Percentiles rank a stretch among this genome's conserved stretches.
Conservation (phyloP, 2,888 invertebrate genomes). For the Myopa testacea region DNA sequence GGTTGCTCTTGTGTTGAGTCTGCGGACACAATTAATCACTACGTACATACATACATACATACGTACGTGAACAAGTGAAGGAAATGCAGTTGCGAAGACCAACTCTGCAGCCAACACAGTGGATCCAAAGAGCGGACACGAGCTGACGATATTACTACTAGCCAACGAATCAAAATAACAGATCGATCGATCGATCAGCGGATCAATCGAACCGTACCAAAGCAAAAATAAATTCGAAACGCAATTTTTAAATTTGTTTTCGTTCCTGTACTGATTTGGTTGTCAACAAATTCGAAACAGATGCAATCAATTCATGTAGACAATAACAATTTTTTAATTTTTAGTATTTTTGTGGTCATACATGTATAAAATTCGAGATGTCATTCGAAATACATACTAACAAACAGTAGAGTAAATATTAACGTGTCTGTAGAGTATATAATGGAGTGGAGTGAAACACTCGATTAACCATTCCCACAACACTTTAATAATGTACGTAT, state of each 20-base stretch:
- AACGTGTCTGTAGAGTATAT: too few species aligned
- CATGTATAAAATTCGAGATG: too few species aligned
- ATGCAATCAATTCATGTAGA: constrained; percentile 14
- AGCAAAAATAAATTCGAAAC: constrained; percentile 12
- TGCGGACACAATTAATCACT: too few species aligned
- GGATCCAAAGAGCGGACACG: not conserved
- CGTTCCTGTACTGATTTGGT: not conserved
- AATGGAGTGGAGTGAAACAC: too few species aligned
- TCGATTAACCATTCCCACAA: too few species aligned
- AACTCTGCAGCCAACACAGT: not conserved
- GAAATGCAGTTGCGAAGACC: not conserved
- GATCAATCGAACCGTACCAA: not conserved
- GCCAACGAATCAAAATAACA: constrained; percentile 21
- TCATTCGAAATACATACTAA: too few species aligned
- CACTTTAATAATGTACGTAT: too few species aligned
- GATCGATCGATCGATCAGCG: constrained; percentile 16
- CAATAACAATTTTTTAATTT: not conserved
- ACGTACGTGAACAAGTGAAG: not conserved
- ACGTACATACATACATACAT: too few species aligned
- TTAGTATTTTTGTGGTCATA: too few species aligned
- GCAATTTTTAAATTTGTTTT: constrained; percentile 23
- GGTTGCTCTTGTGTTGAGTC: too few species aligned
- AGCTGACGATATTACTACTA: not conserved
- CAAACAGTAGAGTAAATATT: not conserved
- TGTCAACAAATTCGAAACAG: constrained; percentile 10